phyloP scores from a whole-genome alignment of 2,888 invertebrate species.

The Pollenia amentaria region DNA sequence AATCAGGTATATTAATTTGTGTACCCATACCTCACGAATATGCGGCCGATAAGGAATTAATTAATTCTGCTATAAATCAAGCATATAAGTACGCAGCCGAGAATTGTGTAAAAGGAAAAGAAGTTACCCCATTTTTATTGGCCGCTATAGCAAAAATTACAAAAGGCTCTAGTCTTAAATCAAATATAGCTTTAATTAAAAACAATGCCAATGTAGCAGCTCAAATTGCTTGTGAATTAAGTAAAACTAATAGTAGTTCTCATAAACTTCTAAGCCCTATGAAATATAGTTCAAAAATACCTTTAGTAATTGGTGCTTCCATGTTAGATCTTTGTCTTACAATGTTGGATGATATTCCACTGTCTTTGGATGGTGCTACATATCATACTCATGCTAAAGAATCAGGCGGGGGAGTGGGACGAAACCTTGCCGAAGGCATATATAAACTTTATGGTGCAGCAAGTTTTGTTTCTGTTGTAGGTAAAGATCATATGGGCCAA shows the following conservation, averaged over 20 bases:
- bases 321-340: constrained; percentile 90
- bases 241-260: constrained; percentile 9
- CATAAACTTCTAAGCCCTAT: not conserved
- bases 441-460: constrained; percentile 88
- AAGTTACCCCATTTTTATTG: constrained; percentile 96
- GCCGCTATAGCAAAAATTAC: constrained; percentile 92
- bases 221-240: constrained; percentile 89
- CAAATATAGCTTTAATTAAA: constrained; percentile 96
- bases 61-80: constrained; percentile 89
- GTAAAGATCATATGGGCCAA: constrained; percentile 87
- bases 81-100: constrained; percentile 88
- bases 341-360: constrained; percentile 87
- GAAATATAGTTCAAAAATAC: constrained; percentile 45
- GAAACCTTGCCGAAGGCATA: constrained; percentile 96
- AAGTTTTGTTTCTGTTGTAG: constrained; percentile 91
- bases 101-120: constrained; percentile 90
- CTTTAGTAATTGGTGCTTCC: constrained; percentile 91
- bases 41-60: constrained; percentile 85
- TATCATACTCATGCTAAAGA: constrained; percentile 88
- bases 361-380: constrained; percentile 90
- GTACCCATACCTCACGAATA: constrained; percentile 93
- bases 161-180: constrained; percentile 90
- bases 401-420: constrained; percentile 94
- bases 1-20: constrained; percentile 93
- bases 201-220: constrained; percentile 96